Evolutionary conservation across 2,797 vertebrate species (phyloP).

Genomic region (Galagoides demidoff): DNA sequence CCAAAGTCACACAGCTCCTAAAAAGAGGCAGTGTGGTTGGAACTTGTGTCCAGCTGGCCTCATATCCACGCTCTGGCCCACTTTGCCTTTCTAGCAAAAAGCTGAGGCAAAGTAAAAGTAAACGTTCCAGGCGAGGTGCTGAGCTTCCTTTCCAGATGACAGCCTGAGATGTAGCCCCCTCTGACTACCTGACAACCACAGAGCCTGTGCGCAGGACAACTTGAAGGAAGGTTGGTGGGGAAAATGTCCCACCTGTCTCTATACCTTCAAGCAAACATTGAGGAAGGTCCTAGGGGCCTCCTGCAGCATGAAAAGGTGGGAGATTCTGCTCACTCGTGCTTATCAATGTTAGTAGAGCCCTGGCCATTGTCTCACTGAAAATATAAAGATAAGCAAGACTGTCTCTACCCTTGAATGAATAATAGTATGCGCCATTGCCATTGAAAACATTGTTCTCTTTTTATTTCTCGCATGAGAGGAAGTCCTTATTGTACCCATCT

Average conservation of each 20-base stretch:
- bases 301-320: neutral
- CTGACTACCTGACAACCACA: neutral
- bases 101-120: neutral
- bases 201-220: neutral
- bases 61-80: neutral
- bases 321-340: neutral
- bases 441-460: neutral
- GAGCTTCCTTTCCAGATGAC: neutral
- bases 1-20: neutral
- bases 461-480: neutral
- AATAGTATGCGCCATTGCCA: neutral
- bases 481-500: neutral
- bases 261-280: neutral
- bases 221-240: neutral
- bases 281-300: neutral
- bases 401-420: neutral
- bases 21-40: neutral
- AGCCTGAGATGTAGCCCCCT: neutral
- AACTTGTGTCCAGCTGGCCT: neutral
- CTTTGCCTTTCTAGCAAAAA: neutral
- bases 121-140: neutral
- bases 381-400: neutral
- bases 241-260: neutral
- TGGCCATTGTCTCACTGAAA: neutral
- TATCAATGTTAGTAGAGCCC: neutral